A percentile compares a stretch with the other conserved stretches of the same genome.
These are phyloP conservation scores for Calidris pugnax DNA, from an alignment of 2,113 vertebrate species.

Conservation along the genomic window DNA sequence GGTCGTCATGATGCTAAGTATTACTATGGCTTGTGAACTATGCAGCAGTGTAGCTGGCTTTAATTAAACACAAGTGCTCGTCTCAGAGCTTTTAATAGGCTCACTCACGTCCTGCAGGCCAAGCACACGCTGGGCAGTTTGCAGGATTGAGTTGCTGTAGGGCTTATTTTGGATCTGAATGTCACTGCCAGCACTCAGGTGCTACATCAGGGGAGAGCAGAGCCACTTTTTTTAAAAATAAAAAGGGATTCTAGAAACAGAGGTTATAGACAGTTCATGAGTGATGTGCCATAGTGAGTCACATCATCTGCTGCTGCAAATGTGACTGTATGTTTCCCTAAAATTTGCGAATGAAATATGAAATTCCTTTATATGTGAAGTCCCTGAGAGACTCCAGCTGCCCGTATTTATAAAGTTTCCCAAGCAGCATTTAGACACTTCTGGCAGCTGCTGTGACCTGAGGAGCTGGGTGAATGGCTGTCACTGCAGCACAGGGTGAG, in stretches of 20 bases:
- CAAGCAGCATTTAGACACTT: background rate
- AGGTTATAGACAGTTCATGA: background rate
- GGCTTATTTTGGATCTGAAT: conserved; percentile 36
- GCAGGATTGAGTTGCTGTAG: background rate
- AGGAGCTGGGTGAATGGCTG: background rate
- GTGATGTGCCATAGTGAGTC: background rate
- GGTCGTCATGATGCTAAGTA: background rate
- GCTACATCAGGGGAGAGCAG: background rate
- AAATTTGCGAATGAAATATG: background rate
- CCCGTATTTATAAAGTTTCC: background rate
- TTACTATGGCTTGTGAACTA: background rate
- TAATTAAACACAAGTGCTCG: background rate
- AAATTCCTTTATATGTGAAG: background rate
- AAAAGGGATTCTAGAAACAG: background rate
- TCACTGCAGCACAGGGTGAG: background rate
- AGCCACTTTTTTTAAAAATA: background rate
- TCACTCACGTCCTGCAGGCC: background rate
- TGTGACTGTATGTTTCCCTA: background rate
- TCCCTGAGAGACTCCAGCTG: background rate
- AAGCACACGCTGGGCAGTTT: background rate
- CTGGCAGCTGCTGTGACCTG: background rate
- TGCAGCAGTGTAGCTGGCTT: background rate
- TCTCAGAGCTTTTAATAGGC: background rate
- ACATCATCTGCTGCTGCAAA: background rate
- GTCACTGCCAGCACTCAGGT: background rate